Evolutionary conservation across 1,140 invertebrate genomes (phyloP), one percentile per base, ranked within the genome.

Genomic region (Penaeus vannamei): DNA sequence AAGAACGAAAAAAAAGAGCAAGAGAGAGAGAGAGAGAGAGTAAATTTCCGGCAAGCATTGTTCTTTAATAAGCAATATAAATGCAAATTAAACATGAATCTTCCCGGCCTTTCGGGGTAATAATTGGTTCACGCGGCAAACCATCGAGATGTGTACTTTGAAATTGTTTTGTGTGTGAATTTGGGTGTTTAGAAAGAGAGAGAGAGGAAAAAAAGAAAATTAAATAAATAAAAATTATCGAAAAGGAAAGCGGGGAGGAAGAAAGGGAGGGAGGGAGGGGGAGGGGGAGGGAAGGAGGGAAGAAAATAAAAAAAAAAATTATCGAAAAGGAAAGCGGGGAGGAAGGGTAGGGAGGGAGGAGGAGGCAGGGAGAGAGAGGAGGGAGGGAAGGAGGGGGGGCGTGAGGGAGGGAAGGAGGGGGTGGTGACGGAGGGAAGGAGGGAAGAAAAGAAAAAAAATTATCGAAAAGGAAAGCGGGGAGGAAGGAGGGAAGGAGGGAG

Each of bases 1-100:
- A 26, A 66, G 64, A 66, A 7, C 2, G 7, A 7, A 26, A 66
- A 26, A 7, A 32, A 29, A 32, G 32, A 32, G 32, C 62, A 59
- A 84, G 82, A 84, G 83, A 85, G 83, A 85, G 83, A 85, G 83
- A 85, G 83, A 69, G 42, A 42, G 19, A 53, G 36, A 36, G 77
- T 20, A 79, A 79, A 79, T 79, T 79, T 79, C 36, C 53, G 42
- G 26, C 36, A 53, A 53, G 22, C 77, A 46, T 79, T 79, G 77
- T 46, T 79, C 77, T 23, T 53, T 79, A 79, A 79, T 79, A 79
- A 46, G 77, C 77, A 79, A 79, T 79, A 79, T 79, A 79, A 79
- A 79, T 79, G 77, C 77, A 79, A 79, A 79, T 79, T 46, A 79
- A 79, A 53, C 36, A 53, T 0, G 36, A 42, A 46, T 46, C 53